Conservation (phyloP, 1,140 invertebrate species). For the Zophobas atratus region DNA sequence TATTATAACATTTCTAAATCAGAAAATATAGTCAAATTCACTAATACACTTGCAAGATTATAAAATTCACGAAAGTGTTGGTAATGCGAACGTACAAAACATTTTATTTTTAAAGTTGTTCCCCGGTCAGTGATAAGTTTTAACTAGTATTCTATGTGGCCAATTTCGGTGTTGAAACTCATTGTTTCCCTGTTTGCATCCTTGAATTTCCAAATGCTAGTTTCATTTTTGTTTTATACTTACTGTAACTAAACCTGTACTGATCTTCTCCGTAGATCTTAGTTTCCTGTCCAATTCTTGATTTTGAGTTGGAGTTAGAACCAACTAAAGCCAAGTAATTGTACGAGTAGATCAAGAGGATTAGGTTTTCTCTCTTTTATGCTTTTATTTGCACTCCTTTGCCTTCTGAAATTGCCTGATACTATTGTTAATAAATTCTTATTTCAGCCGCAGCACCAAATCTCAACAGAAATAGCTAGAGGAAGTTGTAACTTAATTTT, state of each 20-base stretch:
- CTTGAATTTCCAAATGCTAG: constrained; percentile 20
- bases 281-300: constrained; percentile 34
- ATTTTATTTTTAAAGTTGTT: no score
- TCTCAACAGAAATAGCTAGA: constrained; percentile 51
- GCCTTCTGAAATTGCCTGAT: constrained; percentile 32
- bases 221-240: constrained; percentile 16
- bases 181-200: constrained; percentile 9
- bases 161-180: neutral
- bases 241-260: constrained; percentile 8
- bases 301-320: constrained; percentile 22
- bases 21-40: no score
- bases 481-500: constrained; percentile 45
- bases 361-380: constrained; percentile 32
- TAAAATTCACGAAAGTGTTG: no score
- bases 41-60: no score
- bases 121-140: neutral
- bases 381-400: constrained; percentile 47
- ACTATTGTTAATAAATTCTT: constrained; percentile 50
- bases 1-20: no score
- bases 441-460: constrained; percentile 45
- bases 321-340: constrained; percentile 42
- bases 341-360: constrained; percentile 27
- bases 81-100: no score
- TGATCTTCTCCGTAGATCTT: constrained; percentile 29
- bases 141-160: neutral